These are phyloP conservation scores for Lasioglossum figueresi DNA, from an alignment of 2,888 invertebrate genomes.

Conservation along the genomic window DNA sequence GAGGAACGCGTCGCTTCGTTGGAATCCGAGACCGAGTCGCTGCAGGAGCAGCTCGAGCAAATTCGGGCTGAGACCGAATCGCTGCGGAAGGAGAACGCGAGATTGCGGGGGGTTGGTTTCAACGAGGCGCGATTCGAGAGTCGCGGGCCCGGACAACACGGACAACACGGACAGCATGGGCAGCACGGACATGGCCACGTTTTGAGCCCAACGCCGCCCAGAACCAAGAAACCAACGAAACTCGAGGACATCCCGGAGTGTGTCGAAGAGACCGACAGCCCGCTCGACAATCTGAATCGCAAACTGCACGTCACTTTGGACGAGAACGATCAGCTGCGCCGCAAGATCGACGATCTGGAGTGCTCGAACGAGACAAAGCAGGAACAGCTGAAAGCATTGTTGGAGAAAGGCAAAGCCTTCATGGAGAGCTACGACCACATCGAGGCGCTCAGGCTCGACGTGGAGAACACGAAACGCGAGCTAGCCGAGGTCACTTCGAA, in stretches of 20 bases:
- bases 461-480: constrained; percentile 79
- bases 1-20: constrained; percentile 80
- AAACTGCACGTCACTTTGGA: constrained; percentile 71
- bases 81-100: constrained; percentile 71
- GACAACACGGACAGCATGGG: too few relatives aligned
- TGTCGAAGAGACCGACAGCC: constrained; percentile 69
- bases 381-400: constrained; percentile 70
- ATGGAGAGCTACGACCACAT: constrained; percentile 74
- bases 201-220: constrained; percentile 55
- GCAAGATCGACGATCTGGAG: constrained; percentile 81
- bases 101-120: constrained; percentile 83
- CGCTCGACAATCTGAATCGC: constrained; percentile 66
- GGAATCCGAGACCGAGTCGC: constrained; percentile 81
- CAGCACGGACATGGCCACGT: constrained; percentile 70
- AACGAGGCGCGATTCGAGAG: constrained; percentile 78
- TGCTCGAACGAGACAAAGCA: constrained; percentile 73
- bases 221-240: constrained; percentile 84
- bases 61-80: constrained; percentile 81
- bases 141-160: constrained; percentile 75
- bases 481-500: constrained; percentile 79
- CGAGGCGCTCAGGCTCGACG: constrained; percentile 76
- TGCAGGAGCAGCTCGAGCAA: constrained; percentile 83
- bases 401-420: constrained; percentile 72
- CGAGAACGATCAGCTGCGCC: constrained; percentile 80
- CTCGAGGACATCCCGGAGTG: constrained; percentile 81